Evolutionary conservation across 2,113 vertebrate genomes (phyloP), one percentile per base, ranked within the genome.

Genomic region (Ictalurus furcatus): DNA sequence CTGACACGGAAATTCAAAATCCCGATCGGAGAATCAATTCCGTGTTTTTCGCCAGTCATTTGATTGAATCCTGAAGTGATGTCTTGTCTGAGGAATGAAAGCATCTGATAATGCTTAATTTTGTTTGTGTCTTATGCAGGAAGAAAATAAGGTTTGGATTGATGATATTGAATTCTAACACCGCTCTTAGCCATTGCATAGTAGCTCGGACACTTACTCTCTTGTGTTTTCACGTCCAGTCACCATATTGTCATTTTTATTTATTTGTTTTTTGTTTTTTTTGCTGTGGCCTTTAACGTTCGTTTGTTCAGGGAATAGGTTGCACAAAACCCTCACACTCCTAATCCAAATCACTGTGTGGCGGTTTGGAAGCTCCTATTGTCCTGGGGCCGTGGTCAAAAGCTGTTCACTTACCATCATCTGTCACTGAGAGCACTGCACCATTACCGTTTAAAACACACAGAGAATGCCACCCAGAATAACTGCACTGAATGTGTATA

Each of bases 91-190:
- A 83, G 54, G 84, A 90, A 79, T 83, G 73, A 40, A 85, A 90
- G 82, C 82, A 19, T 40, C n/a, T 85, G 83, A 87, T 87, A 86
- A 37, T 86, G 1, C 80, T 90, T 89, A 48, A 85, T 82, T 88
- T 91, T 93, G 48, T 95, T 89, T 81, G 84, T 91, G 90, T 94
- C 90, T 90, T 89, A 85, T 91, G 93, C 96, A 99, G 98, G 97
- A 96, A 92, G 96, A 96, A 54, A 96, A 98, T 92, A 97, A 99
- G 98, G 98, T 99, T 98, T 98, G 98, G 93, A 92, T 94, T 92
- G 86, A 85, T 63, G 92, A 69, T 92, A 86, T 14, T 90, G 88
- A 52, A 82, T 88, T 89, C 89, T 88, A 67, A 67, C 69, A 78
- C 59, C 14, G 71, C 87, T 84, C 84, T 84, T 65, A 79, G 85